Evolutionary conservation across 1,140 invertebrate genomes (phyloP).

Genomic region (Lepidurus arcticus): DNA sequence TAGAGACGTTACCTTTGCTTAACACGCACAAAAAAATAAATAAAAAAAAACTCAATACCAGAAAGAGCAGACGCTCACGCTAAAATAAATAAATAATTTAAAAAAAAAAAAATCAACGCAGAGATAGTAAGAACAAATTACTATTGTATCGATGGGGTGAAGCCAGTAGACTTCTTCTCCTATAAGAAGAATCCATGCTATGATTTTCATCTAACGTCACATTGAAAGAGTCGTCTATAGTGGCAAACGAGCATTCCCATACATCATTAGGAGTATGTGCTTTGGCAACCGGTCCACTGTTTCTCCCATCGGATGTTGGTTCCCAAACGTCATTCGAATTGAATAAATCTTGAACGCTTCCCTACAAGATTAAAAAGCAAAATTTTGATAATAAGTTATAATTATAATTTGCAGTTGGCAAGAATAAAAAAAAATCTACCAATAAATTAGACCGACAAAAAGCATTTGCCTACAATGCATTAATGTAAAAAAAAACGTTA

Average conservation of each 20-base stretch:
- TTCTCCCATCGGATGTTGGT: neutral
- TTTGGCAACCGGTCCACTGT: neutral
- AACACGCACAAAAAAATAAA: neutral
- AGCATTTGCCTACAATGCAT: neutral
- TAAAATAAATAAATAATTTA: no score
- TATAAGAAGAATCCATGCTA: neutral
- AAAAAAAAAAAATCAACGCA: neutral
- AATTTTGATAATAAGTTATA: neutral
- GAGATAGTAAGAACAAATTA: neutral
- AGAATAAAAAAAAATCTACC: neutral
- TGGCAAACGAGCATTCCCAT: neutral
- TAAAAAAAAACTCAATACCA: neutral
- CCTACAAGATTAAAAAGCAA: neutral
- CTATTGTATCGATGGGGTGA: neutral
- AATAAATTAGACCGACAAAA: no score
- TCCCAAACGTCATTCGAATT: neutral
- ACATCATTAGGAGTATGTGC: neutral
- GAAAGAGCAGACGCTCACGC: no score
- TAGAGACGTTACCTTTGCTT: neutral
- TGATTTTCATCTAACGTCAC: neutral
- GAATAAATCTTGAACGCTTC: neutral
- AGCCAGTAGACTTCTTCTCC: neutral
- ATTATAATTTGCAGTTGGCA: neutral
- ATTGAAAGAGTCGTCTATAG: neutral
- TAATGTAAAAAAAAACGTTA: neutral